phyloP scores from a whole-genome alignment of 2,888 invertebrate genomes.

The Hemistola chrysoprasaria region DNA sequence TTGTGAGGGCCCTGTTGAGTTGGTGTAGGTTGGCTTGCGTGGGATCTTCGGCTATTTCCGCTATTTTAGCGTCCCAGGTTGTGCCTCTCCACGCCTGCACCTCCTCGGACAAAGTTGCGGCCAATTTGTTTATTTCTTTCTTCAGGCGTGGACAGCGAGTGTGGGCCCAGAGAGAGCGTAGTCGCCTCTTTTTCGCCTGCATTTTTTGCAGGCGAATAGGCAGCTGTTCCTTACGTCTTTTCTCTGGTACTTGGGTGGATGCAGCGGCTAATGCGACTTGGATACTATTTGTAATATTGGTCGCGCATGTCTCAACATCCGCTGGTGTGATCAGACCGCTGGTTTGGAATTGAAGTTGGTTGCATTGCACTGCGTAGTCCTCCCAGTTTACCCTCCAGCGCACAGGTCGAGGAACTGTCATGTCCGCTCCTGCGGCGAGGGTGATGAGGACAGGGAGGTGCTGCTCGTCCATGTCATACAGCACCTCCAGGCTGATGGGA shows the following conservation, averaged over 20 bases:
- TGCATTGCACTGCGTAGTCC: background rate
- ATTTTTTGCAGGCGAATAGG: background rate
- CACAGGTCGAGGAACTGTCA: background rate
- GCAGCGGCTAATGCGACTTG: background rate
- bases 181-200: background rate
- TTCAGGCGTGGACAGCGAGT: background rate
- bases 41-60: background rate
- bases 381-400: background rate
- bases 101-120: background rate
- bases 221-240: background rate
- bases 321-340: background rate
- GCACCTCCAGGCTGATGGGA: background rate
- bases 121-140: background rate
- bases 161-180: background rate
- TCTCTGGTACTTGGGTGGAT: background rate
- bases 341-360: background rate
- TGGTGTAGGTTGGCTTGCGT: background rate
- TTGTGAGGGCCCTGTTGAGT: background rate
- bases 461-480: conserved; percentile 1
- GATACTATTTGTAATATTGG: background rate
- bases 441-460: conserved; percentile 4
- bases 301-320: conserved; percentile 4
- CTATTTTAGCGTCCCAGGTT: background rate
- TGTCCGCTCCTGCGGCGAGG: background rate
- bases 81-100: background rate